A percentile compares a stretch with the other conserved stretches of the same genome.
Evolutionary conservation across 2,888 invertebrate genomes (phyloP).

Genomic region (Chironomus tentans): DNA sequence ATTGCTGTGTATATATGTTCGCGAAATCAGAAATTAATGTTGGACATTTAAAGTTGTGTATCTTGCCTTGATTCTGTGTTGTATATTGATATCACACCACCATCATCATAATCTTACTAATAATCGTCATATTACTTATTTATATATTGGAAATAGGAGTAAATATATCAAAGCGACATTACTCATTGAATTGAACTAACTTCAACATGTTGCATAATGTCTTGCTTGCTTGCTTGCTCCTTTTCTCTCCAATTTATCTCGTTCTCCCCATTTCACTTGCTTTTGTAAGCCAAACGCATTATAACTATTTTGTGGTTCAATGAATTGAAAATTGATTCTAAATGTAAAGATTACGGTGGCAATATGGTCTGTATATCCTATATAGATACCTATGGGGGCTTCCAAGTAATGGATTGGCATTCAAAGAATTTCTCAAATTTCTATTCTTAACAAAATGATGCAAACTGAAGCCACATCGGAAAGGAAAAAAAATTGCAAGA

Average conservation of each 20-base stretch:
- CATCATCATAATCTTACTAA: background rate
- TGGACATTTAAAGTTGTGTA: background rate
- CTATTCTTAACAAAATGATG: background rate
- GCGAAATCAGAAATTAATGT: slow-evolving; percentile 1
- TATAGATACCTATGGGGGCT: background rate
- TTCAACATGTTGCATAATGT: slow-evolving; percentile 12
- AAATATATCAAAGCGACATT: background rate
- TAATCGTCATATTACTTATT: background rate
- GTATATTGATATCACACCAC: too few relatives aligned
- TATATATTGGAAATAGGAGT: background rate
- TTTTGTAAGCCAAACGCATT: background rate
- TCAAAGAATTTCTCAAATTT: slow-evolving; percentile 6
- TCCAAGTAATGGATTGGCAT: background rate
- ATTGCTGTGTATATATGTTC: background rate
- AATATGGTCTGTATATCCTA: background rate
- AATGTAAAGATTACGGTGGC: background rate
- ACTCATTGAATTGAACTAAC: background rate
- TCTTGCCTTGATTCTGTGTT: background rate
- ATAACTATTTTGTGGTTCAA: slow-evolving; percentile 7
- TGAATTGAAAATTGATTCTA: slow-evolving; percentile 16
- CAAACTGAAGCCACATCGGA: too few relatives aligned
- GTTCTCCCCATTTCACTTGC: background rate
- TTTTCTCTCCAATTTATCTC: too few relatives aligned
- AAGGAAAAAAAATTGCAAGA: background rate
- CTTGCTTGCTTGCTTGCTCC: too few relatives aligned